Evolutionary conservation across 2,888 invertebrate species (phyloP).

Genomic region (Drosophila dives): DNA sequence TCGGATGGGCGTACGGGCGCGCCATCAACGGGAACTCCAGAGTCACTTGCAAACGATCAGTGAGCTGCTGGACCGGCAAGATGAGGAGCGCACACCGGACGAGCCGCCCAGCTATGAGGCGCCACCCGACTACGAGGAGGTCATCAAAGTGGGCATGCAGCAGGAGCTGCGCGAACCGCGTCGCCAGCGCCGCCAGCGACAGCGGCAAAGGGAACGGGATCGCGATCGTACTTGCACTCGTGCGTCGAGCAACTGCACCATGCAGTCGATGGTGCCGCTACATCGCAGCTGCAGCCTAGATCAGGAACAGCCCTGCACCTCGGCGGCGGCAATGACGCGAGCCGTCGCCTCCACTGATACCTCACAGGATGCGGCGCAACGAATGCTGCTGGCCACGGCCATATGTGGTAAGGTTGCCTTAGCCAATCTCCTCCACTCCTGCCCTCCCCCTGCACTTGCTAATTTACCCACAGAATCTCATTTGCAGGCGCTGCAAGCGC

Average conservation of each 20-base stretch:
- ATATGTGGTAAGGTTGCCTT: conserved; percentile 79
- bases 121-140: conserved; percentile 90
- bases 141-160: conserved; percentile 87
- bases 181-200: conserved; percentile 75
- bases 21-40: conserved; percentile 88
- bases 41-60: conserved; percentile 89
- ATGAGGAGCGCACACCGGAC: conserved; percentile 82
- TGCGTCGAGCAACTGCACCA: conserved; percentile 69
- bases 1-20: conserved; percentile 87
- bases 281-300: conserved; percentile 69
- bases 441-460: conserved; percentile 51
- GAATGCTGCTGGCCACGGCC: conserved; percentile 79
- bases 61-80: conserved; percentile 87
- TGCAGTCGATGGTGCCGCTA: conserved; percentile 70
- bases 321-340: conserved; percentile 76
- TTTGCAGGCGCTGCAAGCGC: conserved; percentile 84
- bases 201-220: conserved; percentile 52
- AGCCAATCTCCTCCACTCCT: conserved; percentile 1
- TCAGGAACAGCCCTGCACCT: conserved; percentile 79
- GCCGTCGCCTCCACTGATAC: conserved; percentile 67
- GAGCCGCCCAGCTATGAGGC: conserved; percentile 90
- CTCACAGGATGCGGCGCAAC: conserved; percentile 61
- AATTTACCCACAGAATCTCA: conserved; percentile 83
- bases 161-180: conserved; percentile 83
- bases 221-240: conserved; percentile 70